phyloP scores from a whole-genome alignment of 2,888 invertebrate species.

The Agrotis exclamationis region DNA sequence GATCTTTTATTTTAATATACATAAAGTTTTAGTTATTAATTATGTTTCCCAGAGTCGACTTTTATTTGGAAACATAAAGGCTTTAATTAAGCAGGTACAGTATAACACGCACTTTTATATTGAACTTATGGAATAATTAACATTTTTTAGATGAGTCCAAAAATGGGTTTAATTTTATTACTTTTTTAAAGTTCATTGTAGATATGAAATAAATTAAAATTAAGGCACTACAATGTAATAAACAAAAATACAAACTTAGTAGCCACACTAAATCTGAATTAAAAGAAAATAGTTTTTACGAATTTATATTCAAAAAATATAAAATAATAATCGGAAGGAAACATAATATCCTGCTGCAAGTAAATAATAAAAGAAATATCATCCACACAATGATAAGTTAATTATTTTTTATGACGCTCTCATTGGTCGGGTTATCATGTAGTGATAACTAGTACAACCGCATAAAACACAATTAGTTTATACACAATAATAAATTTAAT shows the following conservation, averaged over 20 bases:
- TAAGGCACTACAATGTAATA: not conserved
- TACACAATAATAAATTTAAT: constrained; percentile 49
- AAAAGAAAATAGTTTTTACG: no score
- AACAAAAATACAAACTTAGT: not conserved
- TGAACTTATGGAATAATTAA: not conserved
- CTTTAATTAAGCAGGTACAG: not conserved
- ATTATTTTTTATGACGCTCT: constrained; percentile 43
- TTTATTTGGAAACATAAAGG: constrained; percentile 8
- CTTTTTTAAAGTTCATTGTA: not conserved
- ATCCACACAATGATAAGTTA: constrained; percentile 12
- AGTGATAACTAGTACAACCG: constrained; percentile 44
- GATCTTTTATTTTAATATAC: constrained; percentile 42
- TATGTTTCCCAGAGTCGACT: constrained; percentile 13
- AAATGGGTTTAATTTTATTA: not conserved
- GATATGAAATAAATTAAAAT: not conserved
- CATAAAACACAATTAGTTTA: constrained; percentile 48
- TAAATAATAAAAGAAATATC: constrained; percentile 11
- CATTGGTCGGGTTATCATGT: constrained; percentile 44
- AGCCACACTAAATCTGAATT: no score
- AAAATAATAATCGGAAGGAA: constrained; percentile 38
- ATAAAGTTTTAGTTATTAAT: constrained; percentile 40
- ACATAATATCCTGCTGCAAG: constrained; percentile 22
- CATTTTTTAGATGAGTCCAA: no score
- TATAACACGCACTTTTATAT: not conserved
- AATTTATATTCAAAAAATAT: not conserved